Conservation (phyloP, 1,140 invertebrate genomes). For the Centruroides sculpturatus region DNA sequence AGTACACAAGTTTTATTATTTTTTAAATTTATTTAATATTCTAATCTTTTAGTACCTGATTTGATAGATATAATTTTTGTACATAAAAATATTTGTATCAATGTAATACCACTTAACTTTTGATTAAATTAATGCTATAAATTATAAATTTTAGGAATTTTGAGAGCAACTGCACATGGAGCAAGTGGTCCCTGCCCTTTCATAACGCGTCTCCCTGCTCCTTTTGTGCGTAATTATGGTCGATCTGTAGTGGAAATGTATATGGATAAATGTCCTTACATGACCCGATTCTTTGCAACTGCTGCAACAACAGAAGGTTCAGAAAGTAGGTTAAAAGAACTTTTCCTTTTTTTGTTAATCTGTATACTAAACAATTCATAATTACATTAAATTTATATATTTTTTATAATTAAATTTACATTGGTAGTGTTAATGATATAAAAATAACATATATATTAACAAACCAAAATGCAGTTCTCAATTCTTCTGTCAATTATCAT, state of each 20-base stretch:
- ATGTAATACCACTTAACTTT: too few species aligned
- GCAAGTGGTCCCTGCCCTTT: constrained; percentile 69
- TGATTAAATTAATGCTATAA: too few species aligned
- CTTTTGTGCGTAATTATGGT: constrained; percentile 68
- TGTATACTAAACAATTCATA: neutral
- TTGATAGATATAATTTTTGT: too few species aligned
- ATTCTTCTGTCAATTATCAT: too few species aligned
- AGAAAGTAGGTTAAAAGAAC: constrained; percentile 2
- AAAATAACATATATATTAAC: too few species aligned
- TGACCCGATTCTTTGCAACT: constrained; percentile 36
- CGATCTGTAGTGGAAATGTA: constrained; percentile 57
- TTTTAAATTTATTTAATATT: too few species aligned
- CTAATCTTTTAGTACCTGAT: too few species aligned
- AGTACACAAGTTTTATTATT: too few species aligned
- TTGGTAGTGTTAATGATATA: too few species aligned
- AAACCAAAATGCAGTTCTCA: too few species aligned
- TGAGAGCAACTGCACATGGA: neutral
- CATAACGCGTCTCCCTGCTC: constrained; percentile 56
- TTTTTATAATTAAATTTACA: too few species aligned
- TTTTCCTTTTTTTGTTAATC: neutral
- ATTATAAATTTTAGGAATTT: neutral
- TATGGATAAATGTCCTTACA: constrained; percentile 62
- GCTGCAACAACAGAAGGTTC: neutral
- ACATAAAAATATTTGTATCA: too few species aligned
- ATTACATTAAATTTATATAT: neutral